A percentile compares a stretch with the other conserved stretches of the same genome.
Conservation (phyloP, 2,113 vertebrate species). For the Condylura cristata region DNA sequence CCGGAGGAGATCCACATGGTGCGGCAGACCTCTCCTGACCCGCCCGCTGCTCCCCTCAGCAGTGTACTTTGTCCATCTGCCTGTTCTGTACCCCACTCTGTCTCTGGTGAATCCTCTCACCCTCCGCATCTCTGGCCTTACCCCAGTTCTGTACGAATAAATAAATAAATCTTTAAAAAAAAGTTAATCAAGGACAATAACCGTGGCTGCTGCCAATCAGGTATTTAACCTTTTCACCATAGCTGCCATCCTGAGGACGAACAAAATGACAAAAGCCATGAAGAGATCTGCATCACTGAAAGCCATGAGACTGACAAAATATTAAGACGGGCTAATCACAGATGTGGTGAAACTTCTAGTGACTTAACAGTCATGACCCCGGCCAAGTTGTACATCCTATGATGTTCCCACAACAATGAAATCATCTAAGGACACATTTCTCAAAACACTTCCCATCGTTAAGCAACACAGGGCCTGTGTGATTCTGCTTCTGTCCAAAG, state of each 20-base stretch:
- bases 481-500: background rate
- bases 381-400: background rate
- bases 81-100: no score
- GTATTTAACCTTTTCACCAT: background rate
- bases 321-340: background rate
- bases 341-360: background rate
- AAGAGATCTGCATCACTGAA: background rate
- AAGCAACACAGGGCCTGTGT: background rate
- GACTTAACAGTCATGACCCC: background rate
- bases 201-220: background rate
- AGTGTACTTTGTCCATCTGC: no score
- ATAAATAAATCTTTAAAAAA: no score
- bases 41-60: no score
- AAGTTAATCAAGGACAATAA: background rate
- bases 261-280: background rate
- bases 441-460: background rate
- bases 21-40: no score
- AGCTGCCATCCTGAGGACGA: background rate
- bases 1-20: no score
- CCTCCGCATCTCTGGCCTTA: no score
- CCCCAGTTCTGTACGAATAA: no score
- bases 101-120: no score
- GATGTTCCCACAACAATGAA: background rate
- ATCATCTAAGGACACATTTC: background rate
- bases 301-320: background rate